A percentile compares a stretch with the other conserved stretches of the same genome.
These are phyloP conservation scores for Oncorhynchus mykiss DNA, from an alignment of 2,113 vertebrate species.

Conservation along the genomic window DNA sequence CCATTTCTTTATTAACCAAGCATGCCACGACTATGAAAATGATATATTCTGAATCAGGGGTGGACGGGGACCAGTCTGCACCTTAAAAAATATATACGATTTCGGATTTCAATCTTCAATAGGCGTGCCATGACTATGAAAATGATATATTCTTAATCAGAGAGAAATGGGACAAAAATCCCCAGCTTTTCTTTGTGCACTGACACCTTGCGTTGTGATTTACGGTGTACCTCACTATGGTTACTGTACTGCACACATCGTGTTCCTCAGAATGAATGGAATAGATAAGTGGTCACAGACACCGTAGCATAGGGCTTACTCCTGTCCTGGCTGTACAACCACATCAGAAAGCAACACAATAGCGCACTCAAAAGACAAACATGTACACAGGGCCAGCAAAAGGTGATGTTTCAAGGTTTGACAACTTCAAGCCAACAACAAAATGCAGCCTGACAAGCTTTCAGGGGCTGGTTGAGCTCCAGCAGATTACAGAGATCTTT, in stretches of 20 bases:
- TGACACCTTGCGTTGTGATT: neutral
- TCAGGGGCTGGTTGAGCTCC: conserved; percentile 61
- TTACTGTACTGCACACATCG: neutral
- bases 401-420: conserved; percentile 56
- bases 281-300: conserved; percentile 50
- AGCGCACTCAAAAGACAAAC: conserved; percentile 45
- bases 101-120: too few relatives aligned
- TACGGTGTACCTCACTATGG: neutral
- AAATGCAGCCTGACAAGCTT: conserved; percentile 72
- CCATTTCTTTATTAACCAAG: too few relatives aligned
- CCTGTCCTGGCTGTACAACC: conserved; percentile 39
- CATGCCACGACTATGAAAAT: too few relatives aligned
- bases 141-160: too few relatives aligned
- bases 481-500: conserved; percentile 74
- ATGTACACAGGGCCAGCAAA: conserved; percentile 58
- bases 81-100: too few relatives aligned
- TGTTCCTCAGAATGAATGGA: conserved; percentile 20
- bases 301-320: conserved; percentile 31
- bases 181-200: too few relatives aligned
- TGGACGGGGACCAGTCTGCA: too few relatives aligned
- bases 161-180: too few relatives aligned
- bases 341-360: conserved; percentile 59
- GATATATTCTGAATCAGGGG: too few relatives aligned
- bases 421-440: conserved; percentile 68
- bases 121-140: too few relatives aligned